Evolutionary conservation across 35 echinoderm and acorn worm species (phyloP).

Genomic region (Ophiothrix spiculata): DNA sequence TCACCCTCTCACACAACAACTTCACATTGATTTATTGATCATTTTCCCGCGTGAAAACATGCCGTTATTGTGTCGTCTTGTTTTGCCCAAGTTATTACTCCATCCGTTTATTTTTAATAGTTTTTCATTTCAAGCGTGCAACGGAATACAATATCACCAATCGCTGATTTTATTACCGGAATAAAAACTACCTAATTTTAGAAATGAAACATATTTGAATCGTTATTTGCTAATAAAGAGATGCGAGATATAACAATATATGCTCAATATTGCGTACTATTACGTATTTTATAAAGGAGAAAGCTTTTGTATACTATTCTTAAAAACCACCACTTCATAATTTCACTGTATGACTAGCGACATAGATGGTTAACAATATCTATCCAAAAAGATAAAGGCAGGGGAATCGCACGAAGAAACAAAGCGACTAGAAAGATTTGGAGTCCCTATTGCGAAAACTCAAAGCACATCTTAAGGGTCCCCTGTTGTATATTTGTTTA

Average conservation of each 20-base stretch:
- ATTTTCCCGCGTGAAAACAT: conserved; percentile 12
- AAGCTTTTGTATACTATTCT: no score
- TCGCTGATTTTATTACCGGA: background rate
- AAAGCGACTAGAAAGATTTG: no score
- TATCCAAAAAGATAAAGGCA: no score
- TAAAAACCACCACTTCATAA: no score
- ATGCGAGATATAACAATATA: background rate
- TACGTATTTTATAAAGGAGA: no score
- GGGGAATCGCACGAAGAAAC: no score
- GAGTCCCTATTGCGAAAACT: no score
- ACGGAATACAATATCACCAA: background rate
- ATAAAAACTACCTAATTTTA: background rate
- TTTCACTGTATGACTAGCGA: no score
- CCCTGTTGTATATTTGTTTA: no score
- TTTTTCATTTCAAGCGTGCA: conserved; percentile 12
- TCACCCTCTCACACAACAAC: background rate
- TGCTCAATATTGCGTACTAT: no score
- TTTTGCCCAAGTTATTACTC: background rate
- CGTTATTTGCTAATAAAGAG: background rate
- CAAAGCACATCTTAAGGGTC: no score
- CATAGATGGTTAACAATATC: no score
- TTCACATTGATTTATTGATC: background rate
- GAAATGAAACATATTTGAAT: background rate
- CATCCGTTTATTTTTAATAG: background rate
- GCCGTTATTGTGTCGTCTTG: background rate